Percentiles rank a stretch among this genome's conserved stretches.
phyloP scores from a whole-genome alignment of 2,888 invertebrate species.

The Minunthozetes semirufus region DNA sequence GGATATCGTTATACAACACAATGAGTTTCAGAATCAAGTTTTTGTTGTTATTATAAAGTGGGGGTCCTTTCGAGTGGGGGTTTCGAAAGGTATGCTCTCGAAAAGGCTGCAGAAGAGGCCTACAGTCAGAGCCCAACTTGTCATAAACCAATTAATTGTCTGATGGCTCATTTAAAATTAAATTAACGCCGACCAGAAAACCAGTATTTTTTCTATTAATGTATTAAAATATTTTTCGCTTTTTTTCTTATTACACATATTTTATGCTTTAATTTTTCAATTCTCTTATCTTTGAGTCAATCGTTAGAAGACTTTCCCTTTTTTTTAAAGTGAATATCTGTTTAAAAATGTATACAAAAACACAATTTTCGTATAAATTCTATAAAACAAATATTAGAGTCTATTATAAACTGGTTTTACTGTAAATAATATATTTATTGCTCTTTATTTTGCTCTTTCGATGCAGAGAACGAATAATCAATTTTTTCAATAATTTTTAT shows the following conservation, averaged over 20 bases:
- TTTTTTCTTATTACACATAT: too few relatives aligned
- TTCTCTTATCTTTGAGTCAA: too few relatives aligned
- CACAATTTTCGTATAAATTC: background rate
- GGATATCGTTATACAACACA: background rate
- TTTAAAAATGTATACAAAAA: too few relatives aligned
- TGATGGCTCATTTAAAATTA: conserved; percentile 29
- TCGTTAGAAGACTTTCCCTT: too few relatives aligned
- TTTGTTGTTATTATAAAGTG: background rate
- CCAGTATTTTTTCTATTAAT: too few relatives aligned
- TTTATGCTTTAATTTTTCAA: too few relatives aligned
- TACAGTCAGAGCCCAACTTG: conserved; percentile 17
- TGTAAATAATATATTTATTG: conserved; percentile 22
- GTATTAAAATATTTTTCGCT: too few relatives aligned
- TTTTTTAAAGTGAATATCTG: too few relatives aligned
- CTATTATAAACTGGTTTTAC: conserved; percentile 11
- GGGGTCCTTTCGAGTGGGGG: background rate
- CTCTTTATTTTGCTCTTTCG: background rate
- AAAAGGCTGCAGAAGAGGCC: background rate
- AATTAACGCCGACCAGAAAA: background rate
- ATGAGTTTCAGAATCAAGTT: background rate
- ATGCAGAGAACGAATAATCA: too few relatives aligned
- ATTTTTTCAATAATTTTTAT: too few relatives aligned
- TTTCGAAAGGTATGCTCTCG: background rate
- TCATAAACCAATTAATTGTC: conserved; percentile 26
- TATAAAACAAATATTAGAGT: background rate